A percentile compares a stretch with the other conserved stretches of the same genome.
Conservation (phyloP, 2,888 invertebrate genomes). For the Diplazon laetatorius region DNA sequence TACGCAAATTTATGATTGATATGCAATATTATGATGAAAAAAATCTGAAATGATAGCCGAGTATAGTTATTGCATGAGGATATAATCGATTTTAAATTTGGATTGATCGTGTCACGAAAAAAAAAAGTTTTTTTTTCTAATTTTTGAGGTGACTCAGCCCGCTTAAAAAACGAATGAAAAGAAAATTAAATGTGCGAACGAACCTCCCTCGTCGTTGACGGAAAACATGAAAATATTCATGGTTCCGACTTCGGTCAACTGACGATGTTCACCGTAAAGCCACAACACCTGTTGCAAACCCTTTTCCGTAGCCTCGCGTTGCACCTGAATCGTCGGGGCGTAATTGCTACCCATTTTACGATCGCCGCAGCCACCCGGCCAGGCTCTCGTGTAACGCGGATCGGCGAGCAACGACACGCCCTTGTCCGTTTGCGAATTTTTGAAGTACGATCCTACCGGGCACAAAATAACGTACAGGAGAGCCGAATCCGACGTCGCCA, state of each 20-base stretch:
- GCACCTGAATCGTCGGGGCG: constrained; percentile 93
- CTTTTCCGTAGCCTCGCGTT: constrained; percentile 88
- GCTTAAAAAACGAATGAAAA: no score
- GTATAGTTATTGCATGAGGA: no score
- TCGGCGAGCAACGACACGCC: constrained; percentile 96
- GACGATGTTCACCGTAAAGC: constrained; percentile 96
- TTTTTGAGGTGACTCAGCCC: no score
- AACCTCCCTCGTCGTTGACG: constrained; percentile 95
- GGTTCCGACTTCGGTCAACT: constrained; percentile 98
- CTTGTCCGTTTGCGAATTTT: constrained; percentile 85
- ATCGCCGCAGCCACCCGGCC: constrained; percentile 97
- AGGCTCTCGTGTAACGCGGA: constrained; percentile 92
- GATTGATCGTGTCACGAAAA: no score
- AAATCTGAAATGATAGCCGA: no score
- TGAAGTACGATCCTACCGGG: constrained; percentile 97
- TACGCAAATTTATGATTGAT: no score
- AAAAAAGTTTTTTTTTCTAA: no score
- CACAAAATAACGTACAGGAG: constrained; percentile 95
- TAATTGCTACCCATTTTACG: constrained; percentile 98
- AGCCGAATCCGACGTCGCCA: constrained; percentile 93
- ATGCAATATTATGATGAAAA: no score
- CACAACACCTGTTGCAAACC: constrained; percentile 98
- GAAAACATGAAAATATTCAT: constrained; percentile 98
- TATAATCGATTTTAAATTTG: no score
- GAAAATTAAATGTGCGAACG: constrained; percentile 67